Percentiles rank a stretch among this genome's conserved stretches.
phyloP scores from a whole-genome alignment of 2,113 vertebrate species.

The Tragelaphus strepsiceros region DNA sequence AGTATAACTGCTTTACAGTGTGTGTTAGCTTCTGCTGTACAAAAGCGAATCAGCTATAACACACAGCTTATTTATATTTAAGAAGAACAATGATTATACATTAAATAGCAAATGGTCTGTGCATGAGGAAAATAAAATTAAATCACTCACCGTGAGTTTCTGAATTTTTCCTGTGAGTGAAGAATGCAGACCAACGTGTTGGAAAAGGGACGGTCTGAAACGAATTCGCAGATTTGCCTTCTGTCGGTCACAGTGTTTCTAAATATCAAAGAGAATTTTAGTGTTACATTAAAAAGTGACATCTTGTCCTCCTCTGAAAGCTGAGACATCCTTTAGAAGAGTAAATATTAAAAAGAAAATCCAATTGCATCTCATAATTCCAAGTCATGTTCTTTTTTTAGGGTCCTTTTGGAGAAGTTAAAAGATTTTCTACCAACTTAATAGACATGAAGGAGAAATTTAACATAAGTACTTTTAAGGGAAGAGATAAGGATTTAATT shows the following conservation, averaged over 20 bases:
- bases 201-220: constrained; percentile 97
- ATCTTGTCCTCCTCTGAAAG: background rate
- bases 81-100: background rate
- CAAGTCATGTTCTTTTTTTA: background rate
- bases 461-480: background rate
- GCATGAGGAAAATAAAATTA: constrained; percentile 40
- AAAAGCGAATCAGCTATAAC: background rate
- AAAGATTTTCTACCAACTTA: background rate
- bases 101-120: background rate
- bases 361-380: background rate
- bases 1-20: background rate
- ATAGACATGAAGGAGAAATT: background rate
- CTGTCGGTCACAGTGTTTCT: constrained; percentile 98
- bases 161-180: constrained; percentile 98
- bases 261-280: constrained; percentile 37
- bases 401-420: background rate
- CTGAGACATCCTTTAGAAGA: background rate
- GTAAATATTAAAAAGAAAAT: background rate
- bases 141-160: constrained; percentile 92
- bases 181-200: constrained; percentile 97
- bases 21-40: background rate
- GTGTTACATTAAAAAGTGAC: background rate
- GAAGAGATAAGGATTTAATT: background rate
- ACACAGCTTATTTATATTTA: background rate
- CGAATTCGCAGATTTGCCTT: constrained; percentile 96